Evolutionary conservation across 2,797 vertebrate genomes (phyloP).

Genomic region (Hydrophis major): DNA sequence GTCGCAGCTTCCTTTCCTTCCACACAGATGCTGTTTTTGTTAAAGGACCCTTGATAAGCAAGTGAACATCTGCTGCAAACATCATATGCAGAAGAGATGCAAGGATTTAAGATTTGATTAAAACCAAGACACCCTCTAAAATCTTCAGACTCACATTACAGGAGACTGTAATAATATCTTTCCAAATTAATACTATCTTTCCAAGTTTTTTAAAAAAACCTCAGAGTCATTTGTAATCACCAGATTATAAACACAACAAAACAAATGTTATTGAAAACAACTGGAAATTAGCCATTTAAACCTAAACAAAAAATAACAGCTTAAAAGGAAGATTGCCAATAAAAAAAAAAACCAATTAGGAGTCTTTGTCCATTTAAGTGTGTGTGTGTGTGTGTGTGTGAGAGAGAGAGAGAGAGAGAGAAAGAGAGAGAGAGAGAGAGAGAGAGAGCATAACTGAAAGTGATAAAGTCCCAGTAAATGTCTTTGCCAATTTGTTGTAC

Average conservation of each 20-base stretch:
- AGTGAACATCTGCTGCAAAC: slow-evolving; percentile 16
- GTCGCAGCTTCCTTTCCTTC: not conserved
- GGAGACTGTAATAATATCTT: not conserved
- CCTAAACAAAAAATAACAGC: not conserved
- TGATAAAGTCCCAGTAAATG: not conserved
- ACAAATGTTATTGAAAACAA: not conserved
- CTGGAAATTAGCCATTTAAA: not conserved
- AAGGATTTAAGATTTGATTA: slow-evolving; percentile 10
- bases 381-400: not conserved
- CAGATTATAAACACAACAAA: not conserved
- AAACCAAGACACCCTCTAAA: slow-evolving; percentile 3
- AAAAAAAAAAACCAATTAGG: not conserved
- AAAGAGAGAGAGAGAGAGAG: no score
- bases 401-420: fast-evolving
- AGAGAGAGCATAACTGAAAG: not conserved
- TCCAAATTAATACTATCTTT: not conserved
- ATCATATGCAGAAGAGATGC: not conserved
- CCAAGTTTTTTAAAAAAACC: not conserved
- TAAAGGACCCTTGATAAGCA: not conserved
- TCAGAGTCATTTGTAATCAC: not conserved
- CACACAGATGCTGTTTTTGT: not conserved
- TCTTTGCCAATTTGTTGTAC: not conserved
- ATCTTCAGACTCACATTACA: not conserved
- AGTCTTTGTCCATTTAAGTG: not conserved
- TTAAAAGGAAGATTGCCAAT: not conserved